Conservation (phyloP, 2,797 vertebrate species). For the Micrastur ruficollis region DNA sequence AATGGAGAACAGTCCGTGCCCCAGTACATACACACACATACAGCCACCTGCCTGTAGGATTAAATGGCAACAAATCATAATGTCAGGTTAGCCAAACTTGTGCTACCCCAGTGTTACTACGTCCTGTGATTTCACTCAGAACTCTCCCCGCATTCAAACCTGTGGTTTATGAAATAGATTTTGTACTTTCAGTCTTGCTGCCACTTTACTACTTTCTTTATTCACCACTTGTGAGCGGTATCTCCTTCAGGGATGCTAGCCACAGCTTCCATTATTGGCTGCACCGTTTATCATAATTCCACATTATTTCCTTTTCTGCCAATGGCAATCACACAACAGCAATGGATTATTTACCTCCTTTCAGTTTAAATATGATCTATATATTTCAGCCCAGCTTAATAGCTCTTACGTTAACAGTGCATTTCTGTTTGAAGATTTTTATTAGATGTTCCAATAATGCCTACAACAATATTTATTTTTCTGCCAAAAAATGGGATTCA, state of each 20-base stretch:
- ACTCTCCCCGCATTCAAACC: background rate
- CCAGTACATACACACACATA: background rate
- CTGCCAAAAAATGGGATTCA: background rate
- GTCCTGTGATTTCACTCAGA: background rate
- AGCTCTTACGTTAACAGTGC: background rate
- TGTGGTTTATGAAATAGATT: background rate
- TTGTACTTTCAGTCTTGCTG: background rate
- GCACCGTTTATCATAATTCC: background rate
- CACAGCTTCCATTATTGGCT: background rate
- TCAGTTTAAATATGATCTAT: slow-evolving; percentile 25
- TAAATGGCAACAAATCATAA: background rate
- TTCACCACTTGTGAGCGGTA: background rate
- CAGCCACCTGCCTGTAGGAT: background rate
- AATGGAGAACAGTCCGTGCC: background rate
- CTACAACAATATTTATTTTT: slow-evolving; percentile 6
- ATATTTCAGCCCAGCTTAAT: background rate
- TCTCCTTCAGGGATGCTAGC: background rate
- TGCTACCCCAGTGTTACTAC: background rate
- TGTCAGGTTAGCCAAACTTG: background rate
- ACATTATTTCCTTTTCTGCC: slow-evolving; percentile 11
- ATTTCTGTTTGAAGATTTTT: background rate
- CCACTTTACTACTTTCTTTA: background rate
- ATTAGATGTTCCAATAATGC: background rate
- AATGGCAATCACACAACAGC: background rate
- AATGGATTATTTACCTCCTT: slow-evolving; percentile 38